Evolutionary conservation across 2,113 vertebrate genomes (phyloP).

Genomic region (Arenaria interpres): DNA sequence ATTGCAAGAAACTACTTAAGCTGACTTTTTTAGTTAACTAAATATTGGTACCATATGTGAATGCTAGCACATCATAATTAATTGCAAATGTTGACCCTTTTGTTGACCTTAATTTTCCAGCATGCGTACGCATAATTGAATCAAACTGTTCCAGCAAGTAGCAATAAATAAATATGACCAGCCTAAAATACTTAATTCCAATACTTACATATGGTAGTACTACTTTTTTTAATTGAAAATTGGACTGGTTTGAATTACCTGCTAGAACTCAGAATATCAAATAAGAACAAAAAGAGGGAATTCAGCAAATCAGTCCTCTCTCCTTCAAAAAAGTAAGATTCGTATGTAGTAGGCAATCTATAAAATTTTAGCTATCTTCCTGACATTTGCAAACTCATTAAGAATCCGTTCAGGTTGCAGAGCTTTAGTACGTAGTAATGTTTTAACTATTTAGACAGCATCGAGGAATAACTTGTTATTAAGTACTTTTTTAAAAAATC

Average conservation of each 20-base stretch:
- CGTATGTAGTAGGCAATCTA: background rate
- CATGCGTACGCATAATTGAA: constrained; percentile 67
- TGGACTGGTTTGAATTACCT: constrained; percentile 21
- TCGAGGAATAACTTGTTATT: background rate
- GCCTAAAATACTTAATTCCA: constrained; percentile 63
- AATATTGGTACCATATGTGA: constrained; percentile 80
- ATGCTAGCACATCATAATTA: constrained; percentile 79
- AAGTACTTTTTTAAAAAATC: background rate
- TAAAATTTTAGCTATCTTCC: background rate
- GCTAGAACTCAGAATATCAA: constrained; percentile 1
- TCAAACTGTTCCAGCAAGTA: constrained; percentile 67
- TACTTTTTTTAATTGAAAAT: background rate
- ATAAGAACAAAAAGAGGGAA: background rate
- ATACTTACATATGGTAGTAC: background rate
- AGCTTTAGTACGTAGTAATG: background rate
- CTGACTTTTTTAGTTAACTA: constrained; percentile 77
- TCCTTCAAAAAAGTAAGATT: background rate
- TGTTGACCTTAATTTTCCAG: constrained; percentile 72
- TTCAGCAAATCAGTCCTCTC: background rate
- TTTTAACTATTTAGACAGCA: background rate
- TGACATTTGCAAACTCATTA: background rate
- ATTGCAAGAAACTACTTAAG: constrained; percentile 74
- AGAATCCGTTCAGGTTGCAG: background rate
- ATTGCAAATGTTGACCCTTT: constrained; percentile 79
- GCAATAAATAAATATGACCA: constrained; percentile 60